Evolutionary conservation across 2,797 vertebrate genomes (phyloP).

Genomic region (Poeciliopsis infans): DNA sequence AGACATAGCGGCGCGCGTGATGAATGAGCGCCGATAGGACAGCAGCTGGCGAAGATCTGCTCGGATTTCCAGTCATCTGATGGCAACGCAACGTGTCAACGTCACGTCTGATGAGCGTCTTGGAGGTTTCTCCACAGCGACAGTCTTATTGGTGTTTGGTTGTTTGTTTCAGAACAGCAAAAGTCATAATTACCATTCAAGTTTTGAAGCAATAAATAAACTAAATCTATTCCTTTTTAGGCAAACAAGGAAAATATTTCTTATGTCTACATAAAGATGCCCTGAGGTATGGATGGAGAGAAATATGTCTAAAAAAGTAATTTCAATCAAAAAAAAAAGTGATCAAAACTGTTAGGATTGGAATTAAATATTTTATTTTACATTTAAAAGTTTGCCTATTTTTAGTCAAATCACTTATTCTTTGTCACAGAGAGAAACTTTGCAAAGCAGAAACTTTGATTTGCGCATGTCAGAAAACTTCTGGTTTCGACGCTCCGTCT

Average conservation of each 20-base stretch:
- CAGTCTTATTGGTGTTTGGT: not conserved
- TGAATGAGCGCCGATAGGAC: not conserved
- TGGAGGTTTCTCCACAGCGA: not conserved
- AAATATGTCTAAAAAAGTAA: too few relatives aligned
- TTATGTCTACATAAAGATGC: not conserved
- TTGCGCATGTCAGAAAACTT: too few relatives aligned
- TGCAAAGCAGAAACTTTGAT: too few relatives aligned
- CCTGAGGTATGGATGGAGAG: not conserved
- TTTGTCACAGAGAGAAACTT: too few relatives aligned
- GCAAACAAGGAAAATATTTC: not conserved
- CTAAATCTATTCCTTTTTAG: not conserved
- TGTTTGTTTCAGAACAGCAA: not conserved
- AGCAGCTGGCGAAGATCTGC: not conserved
- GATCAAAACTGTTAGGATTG: too few relatives aligned
- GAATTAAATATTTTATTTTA: too few relatives aligned
- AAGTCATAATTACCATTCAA: not conserved
- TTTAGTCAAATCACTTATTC: too few relatives aligned
- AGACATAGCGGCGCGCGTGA: not conserved
- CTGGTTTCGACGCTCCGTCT: too few relatives aligned
- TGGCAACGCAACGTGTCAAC: not conserved
- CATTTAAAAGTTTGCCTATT: too few relatives aligned
- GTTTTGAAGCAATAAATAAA: not conserved
- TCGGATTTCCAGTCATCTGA: conserved; percentile 7
- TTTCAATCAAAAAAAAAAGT: too few relatives aligned
- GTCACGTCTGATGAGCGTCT: not conserved